A percentile compares a stretch with the other conserved stretches of the same genome.
Conservation (phyloP, 1,140 invertebrate genomes). For the Pseudomyrmex cubaensis region DNA sequence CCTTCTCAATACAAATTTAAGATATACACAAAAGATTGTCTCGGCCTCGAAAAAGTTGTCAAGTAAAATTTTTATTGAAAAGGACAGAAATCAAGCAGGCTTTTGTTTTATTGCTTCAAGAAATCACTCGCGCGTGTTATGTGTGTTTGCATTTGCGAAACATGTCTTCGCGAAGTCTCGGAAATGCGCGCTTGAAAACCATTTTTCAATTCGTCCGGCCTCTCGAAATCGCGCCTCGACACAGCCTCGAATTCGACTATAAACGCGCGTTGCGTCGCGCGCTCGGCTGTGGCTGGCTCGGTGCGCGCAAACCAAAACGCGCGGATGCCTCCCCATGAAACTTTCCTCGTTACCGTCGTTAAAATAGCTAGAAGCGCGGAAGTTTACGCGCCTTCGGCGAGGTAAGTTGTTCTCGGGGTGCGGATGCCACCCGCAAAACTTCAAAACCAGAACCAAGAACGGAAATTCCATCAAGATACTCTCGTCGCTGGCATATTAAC, state of each 20-base stretch:
- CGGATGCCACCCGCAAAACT: slow-evolving; percentile 47
- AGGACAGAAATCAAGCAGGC: no score
- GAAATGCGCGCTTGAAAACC: slow-evolving; percentile 12
- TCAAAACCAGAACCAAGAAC: slow-evolving; percentile 13
- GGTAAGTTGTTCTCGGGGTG: slow-evolving; percentile 53
- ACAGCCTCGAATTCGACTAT: slow-evolving; percentile 35
- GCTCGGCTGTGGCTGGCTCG: not conserved
- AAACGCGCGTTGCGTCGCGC: slow-evolving; percentile 1
- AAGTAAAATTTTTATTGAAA: no score
- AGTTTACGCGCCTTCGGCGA: slow-evolving; percentile 52
- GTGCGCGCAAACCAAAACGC: slow-evolving; percentile 12
- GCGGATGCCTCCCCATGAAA: slow-evolving; percentile 36
- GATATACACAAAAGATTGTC: no score
- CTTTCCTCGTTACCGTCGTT: slow-evolving; percentile 58
- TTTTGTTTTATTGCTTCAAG: not conserved
- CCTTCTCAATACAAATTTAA: no score
- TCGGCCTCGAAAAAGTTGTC: no score
- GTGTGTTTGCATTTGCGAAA: not conserved
- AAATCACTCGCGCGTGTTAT: not conserved
- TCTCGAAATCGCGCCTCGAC: not conserved
- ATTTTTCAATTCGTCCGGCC: slow-evolving; percentile 31
- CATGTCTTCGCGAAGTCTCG: not conserved
- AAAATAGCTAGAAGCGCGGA: slow-evolving; percentile 55
- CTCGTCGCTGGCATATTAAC: slow-evolving; percentile 46
- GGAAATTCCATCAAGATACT: slow-evolving; percentile 30